phyloP scores from a whole-genome alignment of 2,797 vertebrate genomes.

The Parotocinclus haroldoi region DNA sequence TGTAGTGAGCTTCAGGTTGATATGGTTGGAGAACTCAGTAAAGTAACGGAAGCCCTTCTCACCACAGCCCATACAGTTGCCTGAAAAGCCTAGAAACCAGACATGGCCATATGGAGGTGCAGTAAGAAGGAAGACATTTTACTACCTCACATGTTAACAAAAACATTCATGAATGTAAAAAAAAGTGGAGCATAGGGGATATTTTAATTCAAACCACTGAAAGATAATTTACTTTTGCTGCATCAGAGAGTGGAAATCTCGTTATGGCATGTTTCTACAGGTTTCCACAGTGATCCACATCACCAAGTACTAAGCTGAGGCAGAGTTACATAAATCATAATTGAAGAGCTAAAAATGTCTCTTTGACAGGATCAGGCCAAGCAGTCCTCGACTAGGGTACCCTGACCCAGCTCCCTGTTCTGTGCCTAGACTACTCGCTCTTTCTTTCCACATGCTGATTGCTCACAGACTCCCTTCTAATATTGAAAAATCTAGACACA shows the following conservation, averaged over 20 bases:
- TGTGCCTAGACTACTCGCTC: slow-evolving; percentile 1
- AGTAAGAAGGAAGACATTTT: slow-evolving; percentile 54
- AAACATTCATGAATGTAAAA: slow-evolving; percentile 63
- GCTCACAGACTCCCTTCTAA: neutral
- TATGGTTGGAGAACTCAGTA: slow-evolving; percentile 96
- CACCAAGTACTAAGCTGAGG: neutral
- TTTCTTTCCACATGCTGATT: neutral
- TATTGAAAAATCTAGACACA: neutral
- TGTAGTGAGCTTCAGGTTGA: slow-evolving; percentile 92
- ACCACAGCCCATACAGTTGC: slow-evolving; percentile 94
- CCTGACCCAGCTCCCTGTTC: slow-evolving; percentile 39
- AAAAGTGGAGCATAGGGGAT: slow-evolving; percentile 22
- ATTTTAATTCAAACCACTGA: neutral
- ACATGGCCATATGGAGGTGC: slow-evolving; percentile 57
- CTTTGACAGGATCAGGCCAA: slow-evolving; percentile 22
- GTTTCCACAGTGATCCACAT: slow-evolving; percentile 50
- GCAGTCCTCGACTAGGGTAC: slow-evolving; percentile 26
- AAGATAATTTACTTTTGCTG: neutral
- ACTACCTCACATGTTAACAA: slow-evolving; percentile 56
- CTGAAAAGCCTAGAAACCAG: slow-evolving; percentile 81
- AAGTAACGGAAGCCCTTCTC: slow-evolving; percentile 98
- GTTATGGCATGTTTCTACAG: neutral
- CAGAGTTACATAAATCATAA: slow-evolving; percentile 34
- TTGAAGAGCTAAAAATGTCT: slow-evolving; percentile 41
- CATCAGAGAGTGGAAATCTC: neutral